A percentile compares a stretch with the other conserved stretches of the same genome.
Conservation (phyloP, 2,888 invertebrate species). For the Eilema depressum region DNA sequence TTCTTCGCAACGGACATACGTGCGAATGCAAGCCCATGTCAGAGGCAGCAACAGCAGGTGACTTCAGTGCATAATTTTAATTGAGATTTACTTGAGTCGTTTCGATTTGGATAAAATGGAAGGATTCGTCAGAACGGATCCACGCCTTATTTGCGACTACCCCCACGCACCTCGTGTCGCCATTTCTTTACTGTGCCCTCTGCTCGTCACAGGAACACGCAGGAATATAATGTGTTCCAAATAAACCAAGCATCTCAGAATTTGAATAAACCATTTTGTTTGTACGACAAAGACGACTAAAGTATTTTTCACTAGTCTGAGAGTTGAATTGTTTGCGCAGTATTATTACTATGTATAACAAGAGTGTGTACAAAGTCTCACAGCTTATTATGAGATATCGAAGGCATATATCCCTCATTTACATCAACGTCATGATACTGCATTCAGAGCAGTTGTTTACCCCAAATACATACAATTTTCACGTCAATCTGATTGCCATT, state of each 20-base stretch:
- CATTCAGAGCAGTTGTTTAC: slow-evolving; percentile 3
- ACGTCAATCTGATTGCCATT: background rate
- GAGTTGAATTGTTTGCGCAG: background rate
- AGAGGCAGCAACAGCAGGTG: too few relatives aligned
- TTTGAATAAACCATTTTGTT: background rate
- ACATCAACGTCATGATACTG: slow-evolving; percentile 2
- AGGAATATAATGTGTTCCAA: background rate
- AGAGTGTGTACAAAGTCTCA: background rate
- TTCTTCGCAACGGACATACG: too few relatives aligned
- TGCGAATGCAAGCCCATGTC: too few relatives aligned
- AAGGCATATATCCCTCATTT: background rate
- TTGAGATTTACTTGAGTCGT: too few relatives aligned
- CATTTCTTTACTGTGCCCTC: too few relatives aligned
- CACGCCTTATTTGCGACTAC: too few relatives aligned
- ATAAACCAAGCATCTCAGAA: background rate
- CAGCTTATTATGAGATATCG: background rate
- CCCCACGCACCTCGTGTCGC: too few relatives aligned
- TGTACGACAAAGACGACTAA: background rate
- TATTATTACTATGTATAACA: background rate
- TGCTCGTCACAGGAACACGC: background rate
- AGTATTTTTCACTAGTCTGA: background rate
- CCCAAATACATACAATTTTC: background rate
- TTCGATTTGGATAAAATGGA: too few relatives aligned
- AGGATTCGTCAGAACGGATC: too few relatives aligned
- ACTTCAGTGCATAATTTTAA: too few relatives aligned